These are phyloP conservation scores for Chiridota heheva DNA, from an alignment of 35 echinoderm and acorn worm genomes.

Conservation along the genomic window DNA sequence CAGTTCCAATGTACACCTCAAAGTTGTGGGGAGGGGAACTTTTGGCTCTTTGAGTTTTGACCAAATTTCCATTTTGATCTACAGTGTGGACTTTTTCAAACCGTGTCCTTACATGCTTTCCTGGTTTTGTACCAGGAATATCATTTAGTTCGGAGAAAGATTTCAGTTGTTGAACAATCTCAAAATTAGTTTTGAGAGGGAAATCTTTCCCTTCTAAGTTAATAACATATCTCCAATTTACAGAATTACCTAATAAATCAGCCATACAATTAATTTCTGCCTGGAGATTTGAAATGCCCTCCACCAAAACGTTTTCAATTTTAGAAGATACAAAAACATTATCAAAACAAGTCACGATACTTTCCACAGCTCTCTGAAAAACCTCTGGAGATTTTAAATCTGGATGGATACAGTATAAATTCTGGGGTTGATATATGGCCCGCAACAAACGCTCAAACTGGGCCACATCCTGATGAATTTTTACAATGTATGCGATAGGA, in stretches of 20 bases:
- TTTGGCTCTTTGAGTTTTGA: conserved; percentile 21
- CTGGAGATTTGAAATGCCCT: conserved; percentile 12
- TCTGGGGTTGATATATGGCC: conserved; percentile 71
- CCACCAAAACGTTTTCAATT: conserved; percentile 52
- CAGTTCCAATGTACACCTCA: conserved; percentile 60
- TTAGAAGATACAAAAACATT: conserved; percentile 73
- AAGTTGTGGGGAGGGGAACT: conserved; percentile 53
- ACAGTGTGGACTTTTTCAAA: conserved; percentile 18
- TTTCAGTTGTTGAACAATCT: conserved; percentile 66
- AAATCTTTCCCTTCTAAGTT: conserved; percentile 77
- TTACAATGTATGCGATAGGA: conserved; percentile 63
- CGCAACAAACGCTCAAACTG: conserved; percentile 64
- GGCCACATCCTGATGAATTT: conserved; percentile 36
- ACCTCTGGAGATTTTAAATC: conserved; percentile 45
- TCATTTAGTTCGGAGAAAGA: conserved; percentile 50
- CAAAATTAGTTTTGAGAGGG: conserved; percentile 81
- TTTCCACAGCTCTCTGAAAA: conserved; percentile 40
- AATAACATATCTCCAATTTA: conserved; percentile 61
- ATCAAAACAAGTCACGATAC: conserved; percentile 54
- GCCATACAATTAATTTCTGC: conserved; percentile 81
- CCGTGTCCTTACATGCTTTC: not conserved
- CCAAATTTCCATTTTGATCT: conserved; percentile 9
- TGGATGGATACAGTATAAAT: conserved; percentile 71
- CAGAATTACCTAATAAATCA: conserved; percentile 20
- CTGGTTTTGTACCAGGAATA: conserved; percentile 16